phyloP scores from a whole-genome alignment of 30 jellyfish, hydroid and myxozoan species.

The Aurelia sp. region DNA sequence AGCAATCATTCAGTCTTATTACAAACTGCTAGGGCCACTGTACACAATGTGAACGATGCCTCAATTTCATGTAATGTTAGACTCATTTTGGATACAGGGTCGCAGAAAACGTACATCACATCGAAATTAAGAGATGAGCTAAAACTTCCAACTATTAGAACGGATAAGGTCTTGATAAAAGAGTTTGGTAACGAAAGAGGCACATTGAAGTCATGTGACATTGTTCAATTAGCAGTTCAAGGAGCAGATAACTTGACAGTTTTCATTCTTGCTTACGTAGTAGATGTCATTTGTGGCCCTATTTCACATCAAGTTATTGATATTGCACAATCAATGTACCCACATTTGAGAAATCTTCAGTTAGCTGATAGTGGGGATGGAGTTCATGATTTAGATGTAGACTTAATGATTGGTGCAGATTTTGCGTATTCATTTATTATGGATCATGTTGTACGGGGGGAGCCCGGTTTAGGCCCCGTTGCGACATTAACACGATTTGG shows the following conservation, averaged over 20 bases:
- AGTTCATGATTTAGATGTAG: too few relatives aligned
- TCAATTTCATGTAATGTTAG: slow-evolving; percentile 4
- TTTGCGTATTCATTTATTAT: background rate
- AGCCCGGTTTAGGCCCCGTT: background rate
- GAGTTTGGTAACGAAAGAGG: too few relatives aligned
- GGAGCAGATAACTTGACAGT: too few relatives aligned
- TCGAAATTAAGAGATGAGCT: background rate
- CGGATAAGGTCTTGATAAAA: background rate
- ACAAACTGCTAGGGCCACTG: slow-evolving; percentile 5
- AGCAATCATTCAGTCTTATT: background rate
- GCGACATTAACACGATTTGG: background rate
- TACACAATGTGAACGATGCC: background rate
- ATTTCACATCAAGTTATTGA: too few relatives aligned
- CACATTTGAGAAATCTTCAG: too few relatives aligned
- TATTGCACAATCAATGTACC: too few relatives aligned
- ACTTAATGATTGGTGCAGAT: too few relatives aligned
- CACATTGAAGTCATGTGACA: too few relatives aligned
- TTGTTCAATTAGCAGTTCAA: too few relatives aligned
- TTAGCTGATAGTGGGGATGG: too few relatives aligned
- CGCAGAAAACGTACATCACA: slow-evolving; percentile 20
- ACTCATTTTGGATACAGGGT: slow-evolving; percentile 13
- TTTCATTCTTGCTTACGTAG: too few relatives aligned
- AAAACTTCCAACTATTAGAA: background rate
- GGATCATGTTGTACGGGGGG: background rate
- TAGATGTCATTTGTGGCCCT: too few relatives aligned